Conservation (phyloP, 2,113 vertebrate species). For the Lota lota region DNA sequence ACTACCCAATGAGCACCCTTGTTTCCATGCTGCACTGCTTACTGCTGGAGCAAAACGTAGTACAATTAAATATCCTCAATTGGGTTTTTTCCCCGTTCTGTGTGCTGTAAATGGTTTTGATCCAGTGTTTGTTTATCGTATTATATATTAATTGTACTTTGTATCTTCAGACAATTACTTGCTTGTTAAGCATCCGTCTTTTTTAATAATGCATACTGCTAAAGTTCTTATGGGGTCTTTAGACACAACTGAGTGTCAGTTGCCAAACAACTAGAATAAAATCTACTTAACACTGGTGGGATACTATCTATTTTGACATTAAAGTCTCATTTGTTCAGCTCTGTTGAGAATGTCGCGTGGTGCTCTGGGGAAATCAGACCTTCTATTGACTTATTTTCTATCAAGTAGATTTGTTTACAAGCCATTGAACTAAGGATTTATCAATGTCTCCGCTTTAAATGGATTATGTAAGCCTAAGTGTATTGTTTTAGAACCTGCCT, state of each 20-base stretch:
- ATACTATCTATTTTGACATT: conserved; percentile 30
- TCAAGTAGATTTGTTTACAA: conserved; percentile 40
- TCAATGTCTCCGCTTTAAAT: conserved; percentile 25
- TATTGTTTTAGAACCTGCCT: not conserved
- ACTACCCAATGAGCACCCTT: too few species aligned
- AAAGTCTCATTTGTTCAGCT: conserved; percentile 48
- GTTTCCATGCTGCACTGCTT: too few species aligned
- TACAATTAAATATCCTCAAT: too few species aligned
- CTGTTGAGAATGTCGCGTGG: conserved; percentile 11
- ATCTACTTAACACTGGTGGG: not conserved
- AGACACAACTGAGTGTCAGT: not conserved
- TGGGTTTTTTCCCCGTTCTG: too few species aligned
- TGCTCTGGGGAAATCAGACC: conserved; percentile 54
- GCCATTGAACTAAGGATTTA: conserved; percentile 21
- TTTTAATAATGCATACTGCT: too few species aligned
- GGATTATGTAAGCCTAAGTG: not conserved
- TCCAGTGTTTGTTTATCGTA: too few species aligned
- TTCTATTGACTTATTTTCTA: conserved; percentile 29
- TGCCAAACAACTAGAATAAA: not conserved
- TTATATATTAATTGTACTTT: too few species aligned
- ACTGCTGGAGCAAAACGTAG: too few species aligned
- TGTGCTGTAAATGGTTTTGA: too few species aligned
- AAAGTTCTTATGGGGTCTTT: not conserved
- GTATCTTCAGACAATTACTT: not conserved
- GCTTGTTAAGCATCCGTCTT: too few species aligned